Conservation (phyloP, 2,113 vertebrate species). For the Aplodontia rufa region DNA sequence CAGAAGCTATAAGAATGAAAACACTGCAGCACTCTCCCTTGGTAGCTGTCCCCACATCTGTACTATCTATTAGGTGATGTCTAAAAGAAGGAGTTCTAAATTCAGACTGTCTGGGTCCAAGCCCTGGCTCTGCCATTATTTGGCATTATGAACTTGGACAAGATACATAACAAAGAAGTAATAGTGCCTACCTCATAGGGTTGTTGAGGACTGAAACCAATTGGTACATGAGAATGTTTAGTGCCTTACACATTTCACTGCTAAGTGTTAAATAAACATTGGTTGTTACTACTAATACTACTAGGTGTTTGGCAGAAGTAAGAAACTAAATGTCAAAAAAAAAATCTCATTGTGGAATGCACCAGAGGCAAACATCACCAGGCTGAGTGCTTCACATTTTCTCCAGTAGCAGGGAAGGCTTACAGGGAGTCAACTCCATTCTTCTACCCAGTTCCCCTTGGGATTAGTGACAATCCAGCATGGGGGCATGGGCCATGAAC, state of each 20-base stretch:
- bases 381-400: neutral
- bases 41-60: neutral
- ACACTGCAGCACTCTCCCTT: neutral
- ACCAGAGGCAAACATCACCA: neutral
- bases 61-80: constrained; percentile 3
- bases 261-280: constrained; percentile 48
- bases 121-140: neutral
- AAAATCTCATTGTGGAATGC: neutral
- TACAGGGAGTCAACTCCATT: neutral
- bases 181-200: neutral
- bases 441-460: neutral
- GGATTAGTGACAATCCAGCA: neutral
- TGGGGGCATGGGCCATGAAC: neutral
- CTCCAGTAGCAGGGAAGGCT: neutral
- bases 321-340: constrained; percentile 14
- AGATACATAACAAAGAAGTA: constrained; percentile 25
- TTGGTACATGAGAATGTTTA: neutral
- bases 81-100: neutral
- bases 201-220: constrained; percentile 49
- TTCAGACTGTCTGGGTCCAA: neutral
- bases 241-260: neutral
- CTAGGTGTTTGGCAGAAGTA: neutral
- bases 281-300: neutral
- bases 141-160: neutral
- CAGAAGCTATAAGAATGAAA: constrained; percentile 7